phyloP scores from a whole-genome alignment of 2,888 invertebrate species.

The Rhimphoctona megacephalus region DNA sequence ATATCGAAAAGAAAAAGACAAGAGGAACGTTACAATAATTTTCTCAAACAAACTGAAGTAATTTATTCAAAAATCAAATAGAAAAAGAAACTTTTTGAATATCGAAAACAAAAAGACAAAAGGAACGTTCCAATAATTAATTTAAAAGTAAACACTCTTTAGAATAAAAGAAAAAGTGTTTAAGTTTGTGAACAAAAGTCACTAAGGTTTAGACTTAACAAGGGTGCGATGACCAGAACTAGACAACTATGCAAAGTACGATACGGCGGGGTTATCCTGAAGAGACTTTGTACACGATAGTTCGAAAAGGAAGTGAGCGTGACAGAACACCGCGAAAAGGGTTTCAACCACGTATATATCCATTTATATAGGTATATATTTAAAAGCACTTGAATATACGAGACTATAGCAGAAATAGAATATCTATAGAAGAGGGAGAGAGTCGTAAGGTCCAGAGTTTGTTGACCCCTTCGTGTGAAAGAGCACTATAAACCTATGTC shows the following conservation, averaged over 20 bases:
- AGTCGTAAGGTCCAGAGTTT: constrained; percentile 77
- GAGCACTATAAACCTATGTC: constrained; percentile 76
- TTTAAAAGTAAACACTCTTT: not conserved
- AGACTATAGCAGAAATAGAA: constrained; percentile 15
- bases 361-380: constrained; percentile 12
- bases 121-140: not conserved
- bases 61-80: not conserved
- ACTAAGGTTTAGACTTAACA: not conserved
- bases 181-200: not conserved
- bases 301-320: constrained; percentile 46
- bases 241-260: constrained; percentile 40
- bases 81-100: not conserved
- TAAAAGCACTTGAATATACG: constrained; percentile 27
- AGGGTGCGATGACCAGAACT: constrained; percentile 55
- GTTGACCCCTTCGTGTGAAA: constrained; percentile 78
- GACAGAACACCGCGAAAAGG: constrained; percentile 54
- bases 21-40: not conserved
- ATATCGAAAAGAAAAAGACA: not conserved
- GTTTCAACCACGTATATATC: constrained; percentile 5
- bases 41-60: not conserved
- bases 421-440: constrained; percentile 27
- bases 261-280: constrained; percentile 16
- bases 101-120: not conserved
- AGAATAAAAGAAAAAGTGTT: not conserved
- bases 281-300: constrained; percentile 32